A percentile compares a stretch with the other conserved stretches of the same genome.
Conservation (phyloP, 2,113 vertebrate species). For the Seriola rivoliana region DNA sequence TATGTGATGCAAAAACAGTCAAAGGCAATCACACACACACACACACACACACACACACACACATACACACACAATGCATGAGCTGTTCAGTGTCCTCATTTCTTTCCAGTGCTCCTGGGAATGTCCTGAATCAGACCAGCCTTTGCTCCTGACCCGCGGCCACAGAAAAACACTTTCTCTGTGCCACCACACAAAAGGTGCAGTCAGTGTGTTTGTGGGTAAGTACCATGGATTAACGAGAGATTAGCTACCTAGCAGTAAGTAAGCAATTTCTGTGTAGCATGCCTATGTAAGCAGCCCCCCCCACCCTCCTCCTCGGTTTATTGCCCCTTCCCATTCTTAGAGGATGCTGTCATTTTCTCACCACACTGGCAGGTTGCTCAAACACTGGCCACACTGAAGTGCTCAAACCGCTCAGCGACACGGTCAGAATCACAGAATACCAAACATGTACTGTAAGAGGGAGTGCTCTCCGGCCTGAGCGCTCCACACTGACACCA, state of each 20-base stretch:
- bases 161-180: constrained; percentile 74
- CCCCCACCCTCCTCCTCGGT: not conserved
- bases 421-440: constrained; percentile 57
- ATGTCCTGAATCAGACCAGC: constrained; percentile 71
- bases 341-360: constrained; percentile 70
- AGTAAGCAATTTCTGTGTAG: constrained; percentile 68
- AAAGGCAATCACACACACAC: not conserved
- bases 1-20: not conserved
- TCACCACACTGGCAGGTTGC: constrained; percentile 59
- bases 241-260: constrained; percentile 72
- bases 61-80: constrained; percentile 48
- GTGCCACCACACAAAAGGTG: constrained; percentile 75
- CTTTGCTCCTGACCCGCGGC: constrained; percentile 54
- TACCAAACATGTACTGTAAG: constrained; percentile 57
- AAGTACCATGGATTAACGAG: constrained; percentile 69
- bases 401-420: constrained; percentile 41
- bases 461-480: constrained; percentile 31
- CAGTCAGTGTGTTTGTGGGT: constrained; percentile 71
- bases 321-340: constrained; percentile 53
- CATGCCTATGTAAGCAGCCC: constrained; percentile 44
- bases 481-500: constrained; percentile 29
- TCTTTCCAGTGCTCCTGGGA: constrained; percentile 72
- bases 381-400: constrained; percentile 55
- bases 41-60: constrained; percentile 28
- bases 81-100: constrained; percentile 69